Conservation (phyloP, 1,140 invertebrate species). For the Bradysia coprophila region DNA sequence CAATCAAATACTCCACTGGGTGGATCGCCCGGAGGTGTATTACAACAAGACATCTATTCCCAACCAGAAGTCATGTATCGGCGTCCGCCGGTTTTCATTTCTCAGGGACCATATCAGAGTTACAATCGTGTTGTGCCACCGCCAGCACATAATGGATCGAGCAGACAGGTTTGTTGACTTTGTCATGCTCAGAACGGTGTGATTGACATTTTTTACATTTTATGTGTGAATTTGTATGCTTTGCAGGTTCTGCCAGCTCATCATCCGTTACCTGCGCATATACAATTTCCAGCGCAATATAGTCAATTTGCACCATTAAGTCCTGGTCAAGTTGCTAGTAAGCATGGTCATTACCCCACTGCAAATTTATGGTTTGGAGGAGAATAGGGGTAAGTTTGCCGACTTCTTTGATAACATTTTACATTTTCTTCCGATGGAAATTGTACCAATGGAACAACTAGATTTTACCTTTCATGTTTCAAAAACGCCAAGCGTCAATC, state of each 20-base stretch:
- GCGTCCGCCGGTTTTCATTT: conserved; percentile 38
- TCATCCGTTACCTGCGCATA: conserved; percentile 69
- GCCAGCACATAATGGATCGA: conserved; percentile 69
- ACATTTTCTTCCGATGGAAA: too few relatives aligned
- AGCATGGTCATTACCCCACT: conserved; percentile 48
- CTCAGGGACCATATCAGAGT: conserved; percentile 20
- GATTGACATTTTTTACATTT: neutral
- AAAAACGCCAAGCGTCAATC: too few relatives aligned
- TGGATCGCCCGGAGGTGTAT: conserved; percentile 16
- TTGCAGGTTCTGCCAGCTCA: conserved; percentile 35
- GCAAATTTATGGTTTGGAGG: conserved; percentile 59
- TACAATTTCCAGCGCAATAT: conserved; percentile 50
- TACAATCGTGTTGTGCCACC: conserved; percentile 55
- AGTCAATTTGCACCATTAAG: conserved; percentile 45
- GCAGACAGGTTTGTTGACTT: conserved; percentile 58
- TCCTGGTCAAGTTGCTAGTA: conserved; percentile 39
- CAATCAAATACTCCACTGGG: conserved; percentile 22
- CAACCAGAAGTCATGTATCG: conserved; percentile 35
- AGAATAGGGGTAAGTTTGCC: conserved; percentile 20
- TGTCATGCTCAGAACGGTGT: too few relatives aligned
- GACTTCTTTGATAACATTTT: too few relatives aligned
- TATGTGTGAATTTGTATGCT: neutral
- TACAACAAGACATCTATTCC: conserved; percentile 30
- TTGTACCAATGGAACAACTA: too few relatives aligned
- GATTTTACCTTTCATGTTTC: too few relatives aligned